phyloP scores from a whole-genome alignment of 2,797 vertebrate species.

The Spheniscus humboldti region DNA sequence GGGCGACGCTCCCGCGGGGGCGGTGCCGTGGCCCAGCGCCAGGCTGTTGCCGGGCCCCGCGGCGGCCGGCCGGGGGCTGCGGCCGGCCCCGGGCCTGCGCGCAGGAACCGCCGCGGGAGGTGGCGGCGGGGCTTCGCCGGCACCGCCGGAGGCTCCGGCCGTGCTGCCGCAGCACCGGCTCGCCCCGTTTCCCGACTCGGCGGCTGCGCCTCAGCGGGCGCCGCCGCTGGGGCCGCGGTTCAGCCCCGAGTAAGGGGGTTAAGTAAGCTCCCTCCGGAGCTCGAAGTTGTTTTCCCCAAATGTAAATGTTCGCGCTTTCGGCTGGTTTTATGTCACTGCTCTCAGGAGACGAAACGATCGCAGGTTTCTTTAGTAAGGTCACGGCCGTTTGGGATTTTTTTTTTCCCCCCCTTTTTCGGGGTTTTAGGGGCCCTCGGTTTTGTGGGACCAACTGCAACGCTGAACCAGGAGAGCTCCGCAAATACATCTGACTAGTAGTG shows the following conservation, averaged over 20 bases:
- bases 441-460: fast-evolving
- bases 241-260: background rate
- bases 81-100: too few relatives aligned
- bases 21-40: background rate
- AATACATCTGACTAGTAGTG: fast-evolving
- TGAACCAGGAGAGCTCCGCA: fast-evolving
- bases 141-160: too few relatives aligned
- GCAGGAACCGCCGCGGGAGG: background rate
- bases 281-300: fast-evolving
- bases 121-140: too few relatives aligned
- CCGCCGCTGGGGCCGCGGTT: background rate
- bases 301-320: background rate
- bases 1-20: background rate
- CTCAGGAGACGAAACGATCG: too few relatives aligned
- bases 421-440: background rate
- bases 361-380: background rate
- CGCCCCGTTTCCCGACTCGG: background rate
- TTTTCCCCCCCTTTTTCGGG: fast-evolving
- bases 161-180: background rate
- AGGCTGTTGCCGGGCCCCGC: background rate
- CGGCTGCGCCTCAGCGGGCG: background rate
- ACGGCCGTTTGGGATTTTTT: too few relatives aligned
- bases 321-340: too few relatives aligned
- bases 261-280: background rate
- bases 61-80: too few relatives aligned